A percentile compares a stretch with the other conserved stretches of the same genome.
Conservation (phyloP, 2,888 invertebrate species). For the Synanthedon formicaeformis region DNA sequence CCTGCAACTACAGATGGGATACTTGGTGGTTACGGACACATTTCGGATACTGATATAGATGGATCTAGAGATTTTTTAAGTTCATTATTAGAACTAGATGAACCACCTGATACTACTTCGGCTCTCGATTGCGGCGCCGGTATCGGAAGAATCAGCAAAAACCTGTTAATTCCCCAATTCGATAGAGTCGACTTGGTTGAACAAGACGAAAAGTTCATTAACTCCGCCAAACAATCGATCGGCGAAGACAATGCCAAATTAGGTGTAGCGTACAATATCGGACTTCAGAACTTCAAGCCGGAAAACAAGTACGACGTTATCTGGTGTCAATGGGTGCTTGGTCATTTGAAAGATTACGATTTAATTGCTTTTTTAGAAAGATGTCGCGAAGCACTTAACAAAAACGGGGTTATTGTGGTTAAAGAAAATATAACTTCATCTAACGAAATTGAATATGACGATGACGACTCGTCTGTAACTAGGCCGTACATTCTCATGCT, state of each 20-base stretch:
- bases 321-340: slow-evolving; percentile 97
- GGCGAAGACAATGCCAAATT: slow-evolving; percentile 63
- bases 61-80: slow-evolving; percentile 87
- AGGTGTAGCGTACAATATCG: slow-evolving; percentile 76
- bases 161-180: slow-evolving; percentile 83
- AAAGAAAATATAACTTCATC: slow-evolving; percentile 82
- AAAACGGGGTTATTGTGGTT: slow-evolving; percentile 38
- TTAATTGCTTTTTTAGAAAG: slow-evolving; percentile 78
- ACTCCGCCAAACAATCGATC: slow-evolving; percentile 72
- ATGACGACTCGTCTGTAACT: slow-evolving; percentile 90
- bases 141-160: slow-evolving; percentile 92
- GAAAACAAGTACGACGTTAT: slow-evolving; percentile 87
- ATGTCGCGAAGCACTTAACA: slow-evolving; percentile 60
- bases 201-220: slow-evolving; percentile 86
- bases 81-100: slow-evolving; percentile 40
- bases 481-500: slow-evolving; percentile 76
- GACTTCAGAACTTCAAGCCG: slow-evolving; percentile 89
- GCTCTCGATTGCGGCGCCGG: slow-evolving; percentile 98
- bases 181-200: slow-evolving; percentile 90
- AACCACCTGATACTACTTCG: slow-evolving; percentile 66
- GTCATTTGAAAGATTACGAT: slow-evolving; percentile 87
- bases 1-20: slow-evolving; percentile 93
- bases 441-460: slow-evolving; percentile 77
- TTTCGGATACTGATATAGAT: slow-evolving; percentile 87
- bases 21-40: slow-evolving; percentile 91